Percentiles rank a stretch among this genome's conserved stretches.
phyloP scores from a whole-genome alignment of 2,113 vertebrate species.

The Phoxinus phoxinus region DNA sequence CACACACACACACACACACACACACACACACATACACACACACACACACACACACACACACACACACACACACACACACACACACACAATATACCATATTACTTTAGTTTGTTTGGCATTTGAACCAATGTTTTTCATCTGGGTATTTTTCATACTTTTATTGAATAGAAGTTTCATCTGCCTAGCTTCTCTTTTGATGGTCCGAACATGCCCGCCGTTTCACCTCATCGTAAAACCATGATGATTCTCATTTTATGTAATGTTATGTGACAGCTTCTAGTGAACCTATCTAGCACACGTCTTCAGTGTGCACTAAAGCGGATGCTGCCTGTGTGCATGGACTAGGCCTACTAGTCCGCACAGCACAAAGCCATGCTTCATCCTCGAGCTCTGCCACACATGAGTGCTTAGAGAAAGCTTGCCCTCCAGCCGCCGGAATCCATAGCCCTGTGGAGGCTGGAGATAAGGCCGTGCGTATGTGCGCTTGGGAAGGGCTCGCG shows the following conservation, averaged over 20 bases:
- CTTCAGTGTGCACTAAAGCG: neutral
- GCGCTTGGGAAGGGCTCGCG: constrained; percentile 60
- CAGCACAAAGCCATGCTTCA: constrained; percentile 65
- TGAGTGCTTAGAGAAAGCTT: constrained; percentile 60
- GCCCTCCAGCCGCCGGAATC: constrained; percentile 67
- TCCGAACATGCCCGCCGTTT: neutral
- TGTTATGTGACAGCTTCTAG: neutral
- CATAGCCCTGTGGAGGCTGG: constrained; percentile 59
- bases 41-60: too few relatives aligned
- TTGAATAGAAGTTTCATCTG: neutral
- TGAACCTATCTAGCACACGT: neutral
- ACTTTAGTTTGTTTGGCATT: neutral
- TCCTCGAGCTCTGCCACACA: constrained; percentile 61
- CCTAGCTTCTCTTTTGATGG: neutral
- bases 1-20: too few relatives aligned
- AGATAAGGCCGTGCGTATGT: constrained; percentile 66
- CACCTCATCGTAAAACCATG: neutral
- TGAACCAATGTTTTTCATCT: neutral
- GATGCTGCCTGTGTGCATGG: neutral
- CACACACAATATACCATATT: too few relatives aligned
- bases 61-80: too few relatives aligned
- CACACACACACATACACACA: too few relatives aligned
- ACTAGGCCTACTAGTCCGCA: neutral
- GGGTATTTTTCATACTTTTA: neutral
- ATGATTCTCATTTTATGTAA: neutral